A percentile compares a stretch with the other conserved stretches of the same genome.
Conservation (phyloP, 1,140 invertebrate genomes). For the Bombyx mandarina region DNA sequence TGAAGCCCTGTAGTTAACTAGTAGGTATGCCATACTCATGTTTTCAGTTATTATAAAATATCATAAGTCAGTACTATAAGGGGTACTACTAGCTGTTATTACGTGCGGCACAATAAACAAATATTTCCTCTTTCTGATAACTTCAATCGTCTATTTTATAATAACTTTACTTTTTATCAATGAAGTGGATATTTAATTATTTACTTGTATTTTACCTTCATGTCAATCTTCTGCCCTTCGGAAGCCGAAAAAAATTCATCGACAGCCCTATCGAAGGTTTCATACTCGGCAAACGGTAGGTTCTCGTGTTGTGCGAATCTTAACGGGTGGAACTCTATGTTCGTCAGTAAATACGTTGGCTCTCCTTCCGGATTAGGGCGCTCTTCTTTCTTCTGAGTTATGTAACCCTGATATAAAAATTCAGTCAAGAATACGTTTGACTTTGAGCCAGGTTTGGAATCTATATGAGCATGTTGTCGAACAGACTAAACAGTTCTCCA, state of each 20-base stretch:
- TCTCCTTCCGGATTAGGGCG: conserved; percentile 74
- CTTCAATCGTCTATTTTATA: neutral
- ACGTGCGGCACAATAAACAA: too few species aligned
- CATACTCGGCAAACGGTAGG: conserved; percentile 77
- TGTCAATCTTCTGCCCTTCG: conserved; percentile 96
- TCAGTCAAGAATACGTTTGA: too few species aligned
- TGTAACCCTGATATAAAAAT: conserved; percentile 74
- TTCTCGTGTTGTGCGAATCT: conserved; percentile 81
- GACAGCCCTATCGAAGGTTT: conserved; percentile 89
- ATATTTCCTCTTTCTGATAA: too few species aligned
- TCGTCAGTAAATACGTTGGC: conserved; percentile 79
- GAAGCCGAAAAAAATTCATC: conserved; percentile 98
- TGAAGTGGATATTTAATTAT: neutral
- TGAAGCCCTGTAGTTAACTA: too few species aligned
- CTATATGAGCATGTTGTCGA: too few species aligned
- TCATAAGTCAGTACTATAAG: too few species aligned
- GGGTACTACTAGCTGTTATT: too few species aligned
- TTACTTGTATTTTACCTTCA: conserved; percentile 73
- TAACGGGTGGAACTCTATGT: conserved; percentile 93
- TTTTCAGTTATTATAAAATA: too few species aligned
- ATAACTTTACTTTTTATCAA: neutral
- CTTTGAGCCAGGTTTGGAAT: too few species aligned
- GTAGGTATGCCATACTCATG: too few species aligned
- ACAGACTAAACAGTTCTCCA: too few species aligned
- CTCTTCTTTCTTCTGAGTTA: conserved; percentile 89